These are phyloP conservation scores for Myotis daubentonii DNA, from an alignment of 2,797 vertebrate species.

Conservation along the genomic window DNA sequence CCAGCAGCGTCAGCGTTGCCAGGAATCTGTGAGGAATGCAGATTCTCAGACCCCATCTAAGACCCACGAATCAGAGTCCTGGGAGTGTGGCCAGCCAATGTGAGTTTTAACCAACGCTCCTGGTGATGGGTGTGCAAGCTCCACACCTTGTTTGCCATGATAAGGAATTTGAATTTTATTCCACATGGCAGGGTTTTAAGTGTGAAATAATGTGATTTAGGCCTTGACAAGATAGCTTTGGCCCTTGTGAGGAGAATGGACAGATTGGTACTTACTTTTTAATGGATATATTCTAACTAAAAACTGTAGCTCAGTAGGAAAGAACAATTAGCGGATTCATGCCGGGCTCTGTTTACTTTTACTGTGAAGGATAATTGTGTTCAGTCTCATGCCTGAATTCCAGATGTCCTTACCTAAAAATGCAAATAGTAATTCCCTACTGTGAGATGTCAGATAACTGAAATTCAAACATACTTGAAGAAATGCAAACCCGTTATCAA, in stretches of 20 bases:
- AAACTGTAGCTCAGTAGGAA: constrained; percentile 69
- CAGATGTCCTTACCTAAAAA: constrained; percentile 75
- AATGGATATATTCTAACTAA: constrained; percentile 58
- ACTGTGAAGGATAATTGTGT: constrained; percentile 75
- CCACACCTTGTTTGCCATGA: not conserved
- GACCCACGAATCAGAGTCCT: not conserved
- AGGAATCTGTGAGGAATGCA: not conserved
- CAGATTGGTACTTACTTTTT: constrained; percentile 62
- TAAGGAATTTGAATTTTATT: not conserved
- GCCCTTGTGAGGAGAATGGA: constrained; percentile 53
- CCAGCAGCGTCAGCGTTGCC: not conserved
- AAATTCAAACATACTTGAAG: constrained; percentile 62
- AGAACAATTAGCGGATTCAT: constrained; percentile 70
- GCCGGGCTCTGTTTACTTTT: constrained; percentile 73
- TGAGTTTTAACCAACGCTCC: not conserved
- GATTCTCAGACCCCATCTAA: not conserved
- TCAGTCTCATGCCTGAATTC: constrained; percentile 71
- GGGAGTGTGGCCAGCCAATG: not conserved
- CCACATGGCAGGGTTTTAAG: not conserved
- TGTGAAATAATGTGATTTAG: not conserved
- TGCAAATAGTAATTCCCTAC: constrained; percentile 69
- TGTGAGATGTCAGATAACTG: constrained; percentile 55
- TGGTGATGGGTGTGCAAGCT: not conserved
- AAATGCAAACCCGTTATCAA: constrained; percentile 69
- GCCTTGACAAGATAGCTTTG: constrained; percentile 52